Percentiles rank a stretch among this genome's conserved stretches.
Evolutionary conservation across 2,888 invertebrate species (phyloP).

Genomic region (Lasioglossum vierecki): DNA sequence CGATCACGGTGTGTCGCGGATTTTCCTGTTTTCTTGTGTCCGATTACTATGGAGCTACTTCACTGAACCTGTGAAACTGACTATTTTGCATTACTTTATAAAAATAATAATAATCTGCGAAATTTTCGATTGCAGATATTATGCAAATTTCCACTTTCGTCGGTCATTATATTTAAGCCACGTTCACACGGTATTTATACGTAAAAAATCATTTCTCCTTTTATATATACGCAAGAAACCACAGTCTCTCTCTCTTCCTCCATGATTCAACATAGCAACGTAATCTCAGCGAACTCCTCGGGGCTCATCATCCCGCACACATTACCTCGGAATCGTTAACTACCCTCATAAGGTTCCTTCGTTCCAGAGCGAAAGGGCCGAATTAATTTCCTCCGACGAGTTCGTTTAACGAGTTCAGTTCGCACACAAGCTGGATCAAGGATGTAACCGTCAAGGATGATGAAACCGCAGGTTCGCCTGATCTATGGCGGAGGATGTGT

Average conservation of each 20-base stretch:
- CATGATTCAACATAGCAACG: neutral
- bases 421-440: neutral
- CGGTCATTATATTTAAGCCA: neutral
- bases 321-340: constrained; percentile 22
- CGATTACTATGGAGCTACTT: neutral
- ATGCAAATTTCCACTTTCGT: neutral
- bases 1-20: neutral
- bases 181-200: neutral
- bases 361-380: neutral
- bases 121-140: neutral
- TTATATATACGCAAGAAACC: neutral
- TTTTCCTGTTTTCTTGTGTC: neutral
- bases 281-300: neutral
- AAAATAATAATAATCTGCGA: neutral
- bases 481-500: neutral
- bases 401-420: constrained; percentile 7
- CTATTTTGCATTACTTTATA: neutral
- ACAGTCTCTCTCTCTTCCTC: neutral
- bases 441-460: neutral
- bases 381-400: constrained; percentile 17
- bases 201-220: neutral
- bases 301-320: neutral
- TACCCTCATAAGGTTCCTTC: constrained; percentile 5
- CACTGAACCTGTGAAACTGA: too few relatives aligned
- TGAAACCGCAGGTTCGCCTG: neutral